phyloP scores from a whole-genome alignment of 64 coral and sea anemone genomes.

The Dendronephthya gigantea region DNA sequence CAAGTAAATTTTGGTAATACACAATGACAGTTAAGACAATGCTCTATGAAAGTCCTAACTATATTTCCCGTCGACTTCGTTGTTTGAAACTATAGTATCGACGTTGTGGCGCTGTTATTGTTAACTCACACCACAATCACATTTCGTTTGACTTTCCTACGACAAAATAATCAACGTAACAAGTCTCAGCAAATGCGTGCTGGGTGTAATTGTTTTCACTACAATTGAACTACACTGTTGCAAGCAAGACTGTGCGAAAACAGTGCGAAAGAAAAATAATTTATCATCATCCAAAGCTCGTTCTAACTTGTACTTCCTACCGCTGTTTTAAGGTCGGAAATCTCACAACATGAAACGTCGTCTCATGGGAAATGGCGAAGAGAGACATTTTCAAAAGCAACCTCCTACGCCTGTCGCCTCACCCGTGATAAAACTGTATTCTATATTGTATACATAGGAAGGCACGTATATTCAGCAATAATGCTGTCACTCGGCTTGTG shows the following conservation, averaged over 20 bases:
- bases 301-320: background rate
- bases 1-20: background rate
- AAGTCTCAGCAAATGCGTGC: background rate
- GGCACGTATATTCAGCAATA: background rate
- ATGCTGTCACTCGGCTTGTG: background rate
- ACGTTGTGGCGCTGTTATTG: background rate
- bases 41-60: background rate
- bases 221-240: background rate
- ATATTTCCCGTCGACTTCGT: background rate
- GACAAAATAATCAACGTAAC: background rate
- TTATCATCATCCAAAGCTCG: background rate
- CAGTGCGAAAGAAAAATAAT: background rate
- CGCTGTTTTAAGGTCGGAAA: background rate
- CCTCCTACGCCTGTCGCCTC: background rate
- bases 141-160: background rate
- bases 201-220: background rate
- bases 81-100: background rate
- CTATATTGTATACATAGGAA: background rate
- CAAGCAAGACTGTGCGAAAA: background rate
- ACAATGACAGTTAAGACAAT: background rate
- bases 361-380: background rate
- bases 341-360: background rate
- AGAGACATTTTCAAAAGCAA: background rate
- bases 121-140: background rate
- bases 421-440: background rate